Evolutionary conservation across 92 coral and sea anemone genomes (phyloP).

Genomic region (Phenganax stokvisi): DNA sequence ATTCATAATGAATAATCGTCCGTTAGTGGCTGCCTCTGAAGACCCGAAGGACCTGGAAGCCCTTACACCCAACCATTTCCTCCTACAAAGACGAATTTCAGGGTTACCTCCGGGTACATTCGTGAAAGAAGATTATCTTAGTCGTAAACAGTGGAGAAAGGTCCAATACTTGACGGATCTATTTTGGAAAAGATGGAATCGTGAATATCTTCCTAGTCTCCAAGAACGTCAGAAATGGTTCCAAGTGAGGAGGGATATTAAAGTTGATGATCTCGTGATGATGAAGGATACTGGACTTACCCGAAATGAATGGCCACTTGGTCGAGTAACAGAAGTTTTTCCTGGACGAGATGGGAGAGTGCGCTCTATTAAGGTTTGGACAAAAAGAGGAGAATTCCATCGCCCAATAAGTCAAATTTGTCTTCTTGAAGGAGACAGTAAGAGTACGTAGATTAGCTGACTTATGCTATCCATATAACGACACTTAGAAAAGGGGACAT

Average conservation of each 20-base stretch:
- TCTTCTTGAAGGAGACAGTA: constrained; percentile 39
- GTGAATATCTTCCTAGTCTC: constrained; percentile 24
- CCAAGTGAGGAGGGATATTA: not conserved
- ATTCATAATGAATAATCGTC: constrained; percentile 45
- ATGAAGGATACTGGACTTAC: constrained; percentile 11
- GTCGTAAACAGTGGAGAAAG: constrained; percentile 44
- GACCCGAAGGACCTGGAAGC: constrained; percentile 52
- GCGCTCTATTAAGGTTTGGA: constrained; percentile 29
- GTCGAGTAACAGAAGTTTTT: constrained; percentile 28
- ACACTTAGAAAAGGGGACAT: not conserved
- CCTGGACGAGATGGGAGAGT: constrained; percentile 32
- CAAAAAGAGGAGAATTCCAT: constrained; percentile 46
- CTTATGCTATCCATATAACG: not conserved
- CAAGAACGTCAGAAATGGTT: constrained; percentile 39
- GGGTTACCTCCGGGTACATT: constrained; percentile 53
- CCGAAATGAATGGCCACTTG: constrained; percentile 36
- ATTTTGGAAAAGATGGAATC: constrained; percentile 42
- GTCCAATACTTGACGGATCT: constrained; percentile 36
- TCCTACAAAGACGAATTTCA: constrained; percentile 43
- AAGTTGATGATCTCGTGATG: constrained; percentile 34
- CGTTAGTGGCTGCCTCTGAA: constrained; percentile 48
- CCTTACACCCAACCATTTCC: constrained; percentile 59
- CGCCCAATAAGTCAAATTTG: constrained; percentile 46
- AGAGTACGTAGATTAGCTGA: not conserved
- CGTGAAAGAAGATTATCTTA: constrained; percentile 47